phyloP scores from a whole-genome alignment of 2,888 invertebrate genomes.

The Eledona agricola region DNA sequence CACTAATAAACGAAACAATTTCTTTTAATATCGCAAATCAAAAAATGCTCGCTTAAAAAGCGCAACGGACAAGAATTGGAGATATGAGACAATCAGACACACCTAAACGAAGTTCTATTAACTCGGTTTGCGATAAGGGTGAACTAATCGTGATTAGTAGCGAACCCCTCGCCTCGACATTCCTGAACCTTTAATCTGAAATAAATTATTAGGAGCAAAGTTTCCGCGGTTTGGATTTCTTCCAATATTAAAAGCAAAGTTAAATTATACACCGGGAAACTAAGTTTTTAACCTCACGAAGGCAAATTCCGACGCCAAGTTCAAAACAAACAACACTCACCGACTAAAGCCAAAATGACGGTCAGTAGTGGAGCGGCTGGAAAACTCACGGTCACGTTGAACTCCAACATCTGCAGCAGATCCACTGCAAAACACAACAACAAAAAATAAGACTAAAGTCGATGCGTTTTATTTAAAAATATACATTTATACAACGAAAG shows the following conservation, averaged over 20 bases:
- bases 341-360: constrained; percentile 96
- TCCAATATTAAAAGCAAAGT: constrained; percentile 33
- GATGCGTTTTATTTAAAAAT: constrained; percentile 2
- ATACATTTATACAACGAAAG: background rate
- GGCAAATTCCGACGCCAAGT: constrained; percentile 7
- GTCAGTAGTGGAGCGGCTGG: constrained; percentile 97
- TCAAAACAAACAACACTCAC: constrained; percentile 70
- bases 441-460: background rate
- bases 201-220: constrained; percentile 31
- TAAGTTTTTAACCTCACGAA: constrained; percentile 9
- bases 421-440: constrained; percentile 77
- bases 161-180: constrained; percentile 20
- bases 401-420: constrained; percentile 96
- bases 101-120: no score
- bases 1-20: constrained; percentile 10
- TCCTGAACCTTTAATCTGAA: constrained; percentile 28
- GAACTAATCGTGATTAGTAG: constrained; percentile 20
- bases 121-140: no score
- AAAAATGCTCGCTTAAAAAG: background rate
- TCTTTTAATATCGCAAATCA: constrained; percentile 16
- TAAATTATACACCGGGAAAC: constrained; percentile 24
- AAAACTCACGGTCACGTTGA: constrained; percentile 92
- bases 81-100: no score
- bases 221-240: constrained; percentile 33
- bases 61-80: background rate